phyloP scores from a whole-genome alignment of 53 echinoderm and acorn worm species.

The Luidia sarsii region DNA sequence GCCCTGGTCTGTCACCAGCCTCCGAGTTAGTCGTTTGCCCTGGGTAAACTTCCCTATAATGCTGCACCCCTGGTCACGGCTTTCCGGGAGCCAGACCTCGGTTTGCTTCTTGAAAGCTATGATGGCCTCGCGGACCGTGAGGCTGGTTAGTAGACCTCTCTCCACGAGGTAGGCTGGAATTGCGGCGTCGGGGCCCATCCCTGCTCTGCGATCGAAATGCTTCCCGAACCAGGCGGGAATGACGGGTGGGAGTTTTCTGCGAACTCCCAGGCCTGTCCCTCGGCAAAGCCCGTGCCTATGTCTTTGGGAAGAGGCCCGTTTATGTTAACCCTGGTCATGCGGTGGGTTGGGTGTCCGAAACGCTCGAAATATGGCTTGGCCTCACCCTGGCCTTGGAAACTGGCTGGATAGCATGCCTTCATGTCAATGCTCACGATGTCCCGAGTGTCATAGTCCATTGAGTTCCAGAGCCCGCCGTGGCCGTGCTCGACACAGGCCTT shows the following conservation, averaged over 20 bases:
- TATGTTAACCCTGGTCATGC: background rate
- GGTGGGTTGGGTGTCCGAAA: constrained; percentile 15
- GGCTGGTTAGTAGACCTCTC: background rate
- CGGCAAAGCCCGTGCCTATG: constrained; percentile 14
- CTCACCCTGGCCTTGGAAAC: constrained; percentile 19
- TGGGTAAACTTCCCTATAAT: constrained; percentile 25
- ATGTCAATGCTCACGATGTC: constrained; percentile 14
- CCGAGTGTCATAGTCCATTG: constrained; percentile 1
- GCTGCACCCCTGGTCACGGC: constrained; percentile 6
- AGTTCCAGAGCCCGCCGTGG: constrained; percentile 27
- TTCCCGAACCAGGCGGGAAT: constrained; percentile 18
- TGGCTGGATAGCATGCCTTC: constrained; percentile 9
- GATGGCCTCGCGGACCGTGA: constrained; percentile 19
- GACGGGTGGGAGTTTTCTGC: background rate
- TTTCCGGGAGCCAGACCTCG: constrained; percentile 14
- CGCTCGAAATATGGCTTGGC: constrained; percentile 21
- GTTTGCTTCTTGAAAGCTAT: background rate
- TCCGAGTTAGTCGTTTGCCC: constrained; percentile 18
- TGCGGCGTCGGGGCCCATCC: too few relatives aligned
- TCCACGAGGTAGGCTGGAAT: background rate
- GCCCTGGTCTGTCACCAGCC: constrained; percentile 9
- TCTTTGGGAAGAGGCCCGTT: constrained; percentile 7
- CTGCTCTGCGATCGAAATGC: too few relatives aligned
- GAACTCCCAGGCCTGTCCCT: constrained; percentile 12
- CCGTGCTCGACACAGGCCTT: constrained; percentile 15